phyloP scores from a whole-genome alignment of 2,888 invertebrate genomes.

The Gisinianus flammeolus region DNA sequence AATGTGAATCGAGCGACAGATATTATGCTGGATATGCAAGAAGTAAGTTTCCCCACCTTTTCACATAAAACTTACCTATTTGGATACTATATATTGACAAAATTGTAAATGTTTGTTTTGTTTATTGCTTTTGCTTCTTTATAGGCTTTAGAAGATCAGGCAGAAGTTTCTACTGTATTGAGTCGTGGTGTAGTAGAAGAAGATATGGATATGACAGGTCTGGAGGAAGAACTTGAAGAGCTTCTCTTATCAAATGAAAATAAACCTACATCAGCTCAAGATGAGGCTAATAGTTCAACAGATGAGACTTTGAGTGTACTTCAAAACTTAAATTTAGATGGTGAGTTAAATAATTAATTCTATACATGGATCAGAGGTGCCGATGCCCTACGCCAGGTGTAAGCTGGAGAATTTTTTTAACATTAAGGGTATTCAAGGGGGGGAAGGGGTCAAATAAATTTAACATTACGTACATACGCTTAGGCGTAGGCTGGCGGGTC shows the following conservation, averaged over 20 bases:
- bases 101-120: neutral
- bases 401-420: too few relatives aligned
- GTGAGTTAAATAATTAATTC: neutral
- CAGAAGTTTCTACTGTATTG: slow-evolving; percentile 46
- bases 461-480: too few relatives aligned
- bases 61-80: neutral
- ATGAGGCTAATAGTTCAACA: neutral
- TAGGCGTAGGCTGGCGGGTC: too few relatives aligned
- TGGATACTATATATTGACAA: neutral
- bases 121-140: neutral
- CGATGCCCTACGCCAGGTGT: too few relatives aligned
- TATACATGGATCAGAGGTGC: too few relatives aligned
- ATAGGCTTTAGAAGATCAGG: slow-evolving; percentile 52
- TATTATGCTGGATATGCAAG: slow-evolving; percentile 55
- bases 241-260: slow-evolving; percentile 45
- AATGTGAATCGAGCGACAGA: slow-evolving; percentile 49
- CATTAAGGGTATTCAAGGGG: too few relatives aligned
- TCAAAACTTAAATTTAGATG: slow-evolving; percentile 15
- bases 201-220: slow-evolving; percentile 45
- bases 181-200: slow-evolving; percentile 45
- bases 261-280: neutral
- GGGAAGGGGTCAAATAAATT: too few relatives aligned
- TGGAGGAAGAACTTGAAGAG: slow-evolving; percentile 49
- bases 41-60: slow-evolving; percentile 42
- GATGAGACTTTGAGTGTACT: slow-evolving; percentile 9